Conservation (phyloP, 2,888 invertebrate species). For the Eurois occulta region DNA sequence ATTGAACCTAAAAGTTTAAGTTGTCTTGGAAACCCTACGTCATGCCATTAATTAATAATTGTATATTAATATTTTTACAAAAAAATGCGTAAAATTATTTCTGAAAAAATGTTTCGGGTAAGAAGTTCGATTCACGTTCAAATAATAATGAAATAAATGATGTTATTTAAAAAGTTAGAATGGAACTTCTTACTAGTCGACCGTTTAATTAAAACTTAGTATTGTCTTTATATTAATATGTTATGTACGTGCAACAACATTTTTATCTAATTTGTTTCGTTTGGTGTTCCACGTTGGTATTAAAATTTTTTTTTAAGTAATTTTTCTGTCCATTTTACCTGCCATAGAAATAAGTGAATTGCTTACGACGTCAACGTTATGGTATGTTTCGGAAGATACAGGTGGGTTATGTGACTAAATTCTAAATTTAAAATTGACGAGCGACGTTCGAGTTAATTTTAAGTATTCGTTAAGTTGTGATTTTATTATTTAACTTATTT, state of each 20-base stretch:
- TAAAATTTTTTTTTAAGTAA: conserved; percentile 80
- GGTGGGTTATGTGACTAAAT: conserved; percentile 72
- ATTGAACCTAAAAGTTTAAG: conserved; percentile 74
- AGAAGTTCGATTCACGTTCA: conserved; percentile 55
- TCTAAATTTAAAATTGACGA: conserved; percentile 80
- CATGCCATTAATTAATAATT: conserved; percentile 60
- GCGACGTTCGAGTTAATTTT: conserved; percentile 87
- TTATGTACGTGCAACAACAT: conserved; percentile 68
- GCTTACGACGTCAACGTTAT: conserved; percentile 79
- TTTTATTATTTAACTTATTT: conserved; percentile 90
- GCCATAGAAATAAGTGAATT: conserved; percentile 89
- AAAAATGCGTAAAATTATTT: conserved; percentile 56
- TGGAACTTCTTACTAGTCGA: conserved; percentile 51
- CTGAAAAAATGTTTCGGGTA: conserved; percentile 50
- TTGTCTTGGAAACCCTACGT: conserved; percentile 65
- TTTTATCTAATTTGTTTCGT: conserved; percentile 80
- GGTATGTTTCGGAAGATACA: conserved; percentile 59
- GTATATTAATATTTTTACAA: conserved; percentile 63
- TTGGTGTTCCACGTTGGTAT: conserved; percentile 80
- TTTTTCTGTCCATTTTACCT: conserved; percentile 89
- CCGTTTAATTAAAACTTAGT: conserved; percentile 44
- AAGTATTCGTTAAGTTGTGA: conserved; percentile 90
- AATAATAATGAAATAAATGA: conserved; percentile 27
- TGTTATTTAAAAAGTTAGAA: conserved; percentile 44
- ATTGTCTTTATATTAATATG: conserved; percentile 55